A percentile compares a stretch with the other conserved stretches of the same genome.
phyloP scores from a whole-genome alignment of 2,888 invertebrate genomes.

The Nemapogon koenigi region DNA sequence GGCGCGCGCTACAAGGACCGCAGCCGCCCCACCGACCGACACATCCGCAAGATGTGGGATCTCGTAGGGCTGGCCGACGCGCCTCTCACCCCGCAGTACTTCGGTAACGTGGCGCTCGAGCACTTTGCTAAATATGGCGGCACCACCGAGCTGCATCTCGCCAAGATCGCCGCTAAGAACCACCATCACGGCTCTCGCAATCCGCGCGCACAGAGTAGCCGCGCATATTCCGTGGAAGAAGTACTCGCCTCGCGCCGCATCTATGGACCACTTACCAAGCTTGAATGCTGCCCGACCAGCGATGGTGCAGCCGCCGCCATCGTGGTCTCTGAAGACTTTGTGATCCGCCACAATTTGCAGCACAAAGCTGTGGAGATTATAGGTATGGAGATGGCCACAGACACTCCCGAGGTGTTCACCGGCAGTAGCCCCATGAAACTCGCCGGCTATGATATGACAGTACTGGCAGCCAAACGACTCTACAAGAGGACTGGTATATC shows the following conservation, averaged over 20 bases:
- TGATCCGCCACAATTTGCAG: conserved; percentile 81
- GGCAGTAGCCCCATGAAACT: conserved; percentile 78
- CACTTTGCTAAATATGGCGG: conserved; percentile 96
- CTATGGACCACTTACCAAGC: conserved; percentile 91
- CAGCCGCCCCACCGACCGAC: conserved; percentile 89
- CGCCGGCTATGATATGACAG: conserved; percentile 94
- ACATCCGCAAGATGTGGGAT: conserved; percentile 85
- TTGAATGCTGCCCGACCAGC: conserved; percentile 98
- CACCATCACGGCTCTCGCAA: conserved; percentile 97
- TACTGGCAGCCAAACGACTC: conserved; percentile 76
- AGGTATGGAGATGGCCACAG: conserved; percentile 97
- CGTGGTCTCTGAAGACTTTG: conserved; percentile 90
- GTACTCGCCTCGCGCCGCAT: conserved; percentile 88
- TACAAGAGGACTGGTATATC: conserved; percentile 77
- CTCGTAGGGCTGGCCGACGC: conserved; percentile 79
- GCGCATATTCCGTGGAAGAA: conserved; percentile 90
- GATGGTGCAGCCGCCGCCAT: conserved; percentile 97
- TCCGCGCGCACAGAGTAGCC: conserved; percentile 95
- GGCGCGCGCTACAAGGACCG: conserved; percentile 78
- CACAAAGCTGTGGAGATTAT: conserved; percentile 90
- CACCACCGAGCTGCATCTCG: conserved; percentile 92
- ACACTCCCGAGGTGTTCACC: conserved; percentile 83
- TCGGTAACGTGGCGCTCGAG: conserved; percentile 94
- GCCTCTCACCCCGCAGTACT: conserved; percentile 93
- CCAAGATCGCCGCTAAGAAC: conserved; percentile 97